Conservation (phyloP, 1,140 invertebrate genomes). For the Papilio polyxenes region DNA sequence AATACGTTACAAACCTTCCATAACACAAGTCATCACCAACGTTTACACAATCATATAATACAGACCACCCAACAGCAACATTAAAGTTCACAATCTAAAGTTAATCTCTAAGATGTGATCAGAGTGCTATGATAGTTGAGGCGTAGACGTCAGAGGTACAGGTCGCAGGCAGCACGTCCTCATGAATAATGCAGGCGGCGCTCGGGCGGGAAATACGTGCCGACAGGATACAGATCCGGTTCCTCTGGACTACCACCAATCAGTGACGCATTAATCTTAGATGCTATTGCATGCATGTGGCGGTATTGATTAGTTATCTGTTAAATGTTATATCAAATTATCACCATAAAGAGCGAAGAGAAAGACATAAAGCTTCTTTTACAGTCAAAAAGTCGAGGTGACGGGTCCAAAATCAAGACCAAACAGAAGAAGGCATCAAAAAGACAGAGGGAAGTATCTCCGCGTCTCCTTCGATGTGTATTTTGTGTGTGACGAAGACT, state of each 20-base stretch:
- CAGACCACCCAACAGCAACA: background rate
- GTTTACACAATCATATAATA: background rate
- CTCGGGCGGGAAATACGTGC: constrained; percentile 52
- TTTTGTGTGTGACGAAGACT: background rate
- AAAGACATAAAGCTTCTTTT: background rate
- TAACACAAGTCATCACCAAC: background rate
- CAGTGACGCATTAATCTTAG: constrained; percentile 19
- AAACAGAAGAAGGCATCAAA: too few species aligned
- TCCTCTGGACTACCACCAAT: constrained; percentile 45
- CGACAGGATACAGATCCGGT: constrained; percentile 73
- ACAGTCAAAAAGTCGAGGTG: too few species aligned
- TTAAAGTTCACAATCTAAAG: background rate
- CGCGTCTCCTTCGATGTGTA: too few species aligned
- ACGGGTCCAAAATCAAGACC: too few species aligned
- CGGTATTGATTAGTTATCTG: background rate
- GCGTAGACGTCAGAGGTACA: constrained; percentile 25
- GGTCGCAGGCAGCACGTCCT: constrained; percentile 28
- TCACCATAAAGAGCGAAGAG: too few species aligned
- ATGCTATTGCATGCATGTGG: background rate
- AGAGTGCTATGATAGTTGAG: background rate
- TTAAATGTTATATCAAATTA: background rate
- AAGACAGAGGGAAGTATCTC: too few species aligned
- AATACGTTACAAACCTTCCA: background rate
- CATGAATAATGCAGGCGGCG: constrained; percentile 62
- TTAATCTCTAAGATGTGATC: background rate